Conservation (phyloP, 2,113 vertebrate species). For the Xenopus borealis region DNA sequence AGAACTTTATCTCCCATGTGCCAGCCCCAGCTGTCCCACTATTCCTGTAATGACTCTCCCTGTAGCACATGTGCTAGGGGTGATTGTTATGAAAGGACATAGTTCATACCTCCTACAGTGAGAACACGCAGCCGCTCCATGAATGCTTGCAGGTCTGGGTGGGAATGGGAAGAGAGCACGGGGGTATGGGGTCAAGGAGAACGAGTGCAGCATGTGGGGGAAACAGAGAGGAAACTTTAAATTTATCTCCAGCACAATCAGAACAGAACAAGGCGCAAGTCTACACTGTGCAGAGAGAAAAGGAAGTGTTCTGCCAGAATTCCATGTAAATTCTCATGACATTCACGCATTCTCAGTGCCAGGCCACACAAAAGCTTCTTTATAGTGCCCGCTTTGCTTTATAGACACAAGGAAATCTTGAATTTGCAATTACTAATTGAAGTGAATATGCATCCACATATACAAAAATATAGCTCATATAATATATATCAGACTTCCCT, state of each 20-base stretch:
- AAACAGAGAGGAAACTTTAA: conserved; percentile 32
- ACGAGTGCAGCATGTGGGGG: conserved; percentile 26
- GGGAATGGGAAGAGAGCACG: conserved; percentile 56
- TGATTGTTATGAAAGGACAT: conserved; percentile 12
- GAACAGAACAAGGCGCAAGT: conserved; percentile 18
- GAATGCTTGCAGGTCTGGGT: conserved; percentile 85
- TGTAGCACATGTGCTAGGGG: too few species aligned
- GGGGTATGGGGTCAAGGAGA: neutral
- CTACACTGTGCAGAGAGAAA: neutral
- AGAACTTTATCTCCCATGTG: too few species aligned
- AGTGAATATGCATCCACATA: too few species aligned
- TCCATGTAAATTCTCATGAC: neutral
- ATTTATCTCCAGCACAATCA: conserved; percentile 9
- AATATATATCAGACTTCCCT: too few species aligned
- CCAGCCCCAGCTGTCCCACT: too few species aligned
- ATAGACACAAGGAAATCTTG: too few species aligned
- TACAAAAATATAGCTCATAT: too few species aligned
- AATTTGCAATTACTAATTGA: too few species aligned
- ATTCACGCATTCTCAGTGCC: neutral
- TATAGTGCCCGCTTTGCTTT: too few species aligned
- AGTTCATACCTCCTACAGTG: conserved; percentile 93
- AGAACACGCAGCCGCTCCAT: conserved; percentile 91
- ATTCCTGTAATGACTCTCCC: too few species aligned
- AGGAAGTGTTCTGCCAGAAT: neutral
- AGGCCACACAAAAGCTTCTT: neutral